These are phyloP conservation scores for Mirza zaza DNA, from an alignment of 2,113 vertebrate species.

Conservation along the genomic window DNA sequence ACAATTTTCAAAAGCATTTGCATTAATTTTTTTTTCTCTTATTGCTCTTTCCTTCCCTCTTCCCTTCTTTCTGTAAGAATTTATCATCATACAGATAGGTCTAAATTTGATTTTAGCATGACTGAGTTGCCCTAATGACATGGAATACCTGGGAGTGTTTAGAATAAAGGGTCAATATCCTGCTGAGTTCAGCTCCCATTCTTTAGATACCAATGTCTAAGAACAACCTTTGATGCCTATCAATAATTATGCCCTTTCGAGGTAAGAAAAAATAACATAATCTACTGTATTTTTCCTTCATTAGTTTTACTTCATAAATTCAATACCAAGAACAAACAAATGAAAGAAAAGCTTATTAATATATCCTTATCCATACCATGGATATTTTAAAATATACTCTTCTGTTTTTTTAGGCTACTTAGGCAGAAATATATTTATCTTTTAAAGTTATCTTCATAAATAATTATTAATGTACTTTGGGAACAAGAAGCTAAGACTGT, in stretches of 20 bases:
- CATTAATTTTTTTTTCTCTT: not conserved
- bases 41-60: not conserved
- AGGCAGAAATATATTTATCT: not conserved
- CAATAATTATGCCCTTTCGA: not conserved
- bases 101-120: not conserved
- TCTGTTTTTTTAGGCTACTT: not conserved
- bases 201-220: not conserved
- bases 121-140: not conserved
- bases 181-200: not conserved
- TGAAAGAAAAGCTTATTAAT: not conserved
- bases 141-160: accelerated
- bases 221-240: not conserved
- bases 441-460: not conserved
- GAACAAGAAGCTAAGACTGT: not conserved
- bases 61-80: not conserved
- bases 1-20: not conserved
- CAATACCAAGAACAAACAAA: not conserved
- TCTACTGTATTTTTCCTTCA: not conserved
- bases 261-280: not conserved
- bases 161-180: not conserved
- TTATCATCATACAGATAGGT: not conserved
- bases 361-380: not conserved
- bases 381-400: not conserved
- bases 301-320: not conserved
- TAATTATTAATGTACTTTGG: not conserved